Conservation (phyloP, 2,113 vertebrate genomes). For the Strix aluco region DNA sequence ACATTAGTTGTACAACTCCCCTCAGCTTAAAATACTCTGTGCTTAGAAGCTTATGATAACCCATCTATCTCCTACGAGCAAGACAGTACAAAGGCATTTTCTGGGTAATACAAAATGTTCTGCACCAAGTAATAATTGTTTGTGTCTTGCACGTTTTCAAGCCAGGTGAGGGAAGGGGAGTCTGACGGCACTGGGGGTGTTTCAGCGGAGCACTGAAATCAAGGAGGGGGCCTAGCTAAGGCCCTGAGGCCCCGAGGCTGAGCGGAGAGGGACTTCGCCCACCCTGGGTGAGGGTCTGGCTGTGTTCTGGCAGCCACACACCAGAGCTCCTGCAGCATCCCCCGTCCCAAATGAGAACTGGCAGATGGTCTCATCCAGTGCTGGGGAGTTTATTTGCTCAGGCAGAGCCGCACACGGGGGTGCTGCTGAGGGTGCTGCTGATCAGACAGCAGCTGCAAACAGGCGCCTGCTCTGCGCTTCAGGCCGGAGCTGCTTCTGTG, state of each 20-base stretch:
- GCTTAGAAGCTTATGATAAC: neutral
- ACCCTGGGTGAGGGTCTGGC: neutral
- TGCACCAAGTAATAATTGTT: neutral
- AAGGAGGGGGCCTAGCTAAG: neutral
- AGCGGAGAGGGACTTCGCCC: neutral
- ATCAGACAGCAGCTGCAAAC: neutral
- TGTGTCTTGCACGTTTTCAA: accelerated
- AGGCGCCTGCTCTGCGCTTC: neutral
- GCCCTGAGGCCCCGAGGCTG: accelerated
- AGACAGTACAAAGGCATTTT: slow-evolving; percentile 28
- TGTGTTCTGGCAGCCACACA: neutral
- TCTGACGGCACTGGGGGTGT: no score
- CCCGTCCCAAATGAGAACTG: neutral
- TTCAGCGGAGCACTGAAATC: neutral
- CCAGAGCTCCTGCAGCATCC: neutral
- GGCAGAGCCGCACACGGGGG: neutral
- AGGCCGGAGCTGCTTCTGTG: neutral
- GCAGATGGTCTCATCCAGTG: neutral
- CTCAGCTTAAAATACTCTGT: neutral
- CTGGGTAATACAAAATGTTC: neutral
- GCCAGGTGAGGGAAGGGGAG: neutral
- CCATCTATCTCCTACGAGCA: slow-evolving; percentile 4
- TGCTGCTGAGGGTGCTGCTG: neutral
- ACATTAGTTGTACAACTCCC: neutral
- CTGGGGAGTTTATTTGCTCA: neutral